Evolutionary conservation across 2,888 invertebrate genomes (phyloP), one percentile per base, ranked within the genome.

Genomic region (Sinodicranocentrus sp.): DNA sequence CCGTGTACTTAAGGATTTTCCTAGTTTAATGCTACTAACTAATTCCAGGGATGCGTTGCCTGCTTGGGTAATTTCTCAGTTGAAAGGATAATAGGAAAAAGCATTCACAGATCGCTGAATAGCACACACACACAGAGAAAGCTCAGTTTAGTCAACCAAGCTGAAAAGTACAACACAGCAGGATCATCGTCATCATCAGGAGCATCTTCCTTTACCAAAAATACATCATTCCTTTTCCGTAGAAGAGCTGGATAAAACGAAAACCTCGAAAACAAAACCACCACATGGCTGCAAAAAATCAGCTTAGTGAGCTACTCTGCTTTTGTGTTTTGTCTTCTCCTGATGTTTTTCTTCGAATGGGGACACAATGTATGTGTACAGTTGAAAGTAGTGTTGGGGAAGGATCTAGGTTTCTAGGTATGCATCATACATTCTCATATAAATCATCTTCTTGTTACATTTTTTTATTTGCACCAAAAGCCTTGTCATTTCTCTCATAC

Each of bases 21-120:
- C 19, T 8, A 54, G 28, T 26, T 61, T 65, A 65, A 75, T 52
- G 43, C 63, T 75, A 25, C 65, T 65, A 73, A 63, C 73, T 73
- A 75, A 75, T 75, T 75, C 65, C 39, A 65, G 65, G 65, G 75
- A 65, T 33, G 65, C 65, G 44, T 63, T 73, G n/a, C n/a, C n/a
- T 39, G 43, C 72, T 39, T 5, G 57, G 67, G 54, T 77, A 77
- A 77, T 77, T 76, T 65, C 25, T 33, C 65, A 65, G 65, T 65
- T 76, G 65, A 76, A 54, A 48, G 75, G 59, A 65, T 65, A 76
- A 65, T 76, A 76, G 65, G 52, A 52, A 75, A 63, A 61, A 76
- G 48, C 65, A 76, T 76, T 65, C 65, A 76, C 75, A 76, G 61
- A 63, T 75, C 63, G 75, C 63, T 63, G 61, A 33, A 48, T 63